These are phyloP conservation scores for Andinoacara biseriatus DNA, from an alignment of 2,113 vertebrate genomes.

Conservation along the genomic window DNA sequence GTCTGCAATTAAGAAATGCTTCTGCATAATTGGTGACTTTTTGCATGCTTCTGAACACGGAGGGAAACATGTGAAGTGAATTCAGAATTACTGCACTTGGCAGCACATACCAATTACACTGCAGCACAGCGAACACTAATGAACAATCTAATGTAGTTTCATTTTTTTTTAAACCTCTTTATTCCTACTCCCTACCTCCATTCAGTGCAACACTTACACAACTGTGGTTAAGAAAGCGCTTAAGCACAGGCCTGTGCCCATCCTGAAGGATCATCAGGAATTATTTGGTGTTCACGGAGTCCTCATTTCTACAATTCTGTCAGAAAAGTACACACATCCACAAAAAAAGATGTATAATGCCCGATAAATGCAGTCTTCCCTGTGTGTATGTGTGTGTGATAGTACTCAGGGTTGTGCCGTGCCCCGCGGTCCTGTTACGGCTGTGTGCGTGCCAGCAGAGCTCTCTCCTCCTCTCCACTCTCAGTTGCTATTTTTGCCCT, in stretches of 20 bases:
- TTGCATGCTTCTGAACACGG: constrained; percentile 35
- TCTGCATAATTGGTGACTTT: constrained; percentile 59
- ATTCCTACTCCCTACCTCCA: background rate
- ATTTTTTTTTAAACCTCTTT: background rate
- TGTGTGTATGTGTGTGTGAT: constrained; percentile 36
- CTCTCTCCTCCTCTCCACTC: constrained; percentile 69
- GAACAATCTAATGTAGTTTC: constrained; percentile 43
- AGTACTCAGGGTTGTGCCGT: constrained; percentile 64
- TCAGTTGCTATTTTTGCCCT: constrained; percentile 79
- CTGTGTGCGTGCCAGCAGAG: constrained; percentile 76
- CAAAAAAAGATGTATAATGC: constrained; percentile 1
- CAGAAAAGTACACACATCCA: background rate
- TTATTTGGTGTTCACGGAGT: constrained; percentile 16
- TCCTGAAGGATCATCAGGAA: constrained; percentile 9
- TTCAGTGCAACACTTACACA: background rate
- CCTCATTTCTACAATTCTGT: constrained; percentile 22
- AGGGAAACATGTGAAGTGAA: constrained; percentile 45
- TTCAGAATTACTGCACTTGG: constrained; percentile 39
- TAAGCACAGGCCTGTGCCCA: background rate
- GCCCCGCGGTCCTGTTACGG: constrained; percentile 69
- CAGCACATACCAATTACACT: constrained; percentile 48
- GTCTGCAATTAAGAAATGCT: constrained; percentile 50
- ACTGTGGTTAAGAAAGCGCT: background rate
- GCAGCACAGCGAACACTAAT: constrained; percentile 45
- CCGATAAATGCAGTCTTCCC: constrained; percentile 51